Percentiles rank a stretch among this genome's conserved stretches.
Evolutionary conservation across 2,797 vertebrate genomes (phyloP).

Genomic region (Eupleurogrammus muticus): DNA sequence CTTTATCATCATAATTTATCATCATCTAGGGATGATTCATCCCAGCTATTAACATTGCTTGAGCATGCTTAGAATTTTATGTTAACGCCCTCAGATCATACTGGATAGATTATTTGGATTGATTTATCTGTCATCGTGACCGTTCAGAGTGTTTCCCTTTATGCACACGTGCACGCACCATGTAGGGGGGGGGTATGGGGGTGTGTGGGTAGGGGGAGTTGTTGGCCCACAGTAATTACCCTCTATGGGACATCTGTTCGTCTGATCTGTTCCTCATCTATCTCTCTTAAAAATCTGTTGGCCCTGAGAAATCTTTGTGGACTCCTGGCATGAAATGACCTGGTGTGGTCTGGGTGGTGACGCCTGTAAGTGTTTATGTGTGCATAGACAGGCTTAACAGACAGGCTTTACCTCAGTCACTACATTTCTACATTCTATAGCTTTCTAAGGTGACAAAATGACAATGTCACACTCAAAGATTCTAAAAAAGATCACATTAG

Average conservation of each 20-base stretch:
- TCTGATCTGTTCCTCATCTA: constrained; percentile 56
- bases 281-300: constrained; percentile 55
- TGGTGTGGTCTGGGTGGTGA: not conserved
- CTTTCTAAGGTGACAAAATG: too few species aligned
- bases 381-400: too few species aligned
- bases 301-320: constrained; percentile 21
- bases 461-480: not conserved
- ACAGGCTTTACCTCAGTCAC: too few species aligned
- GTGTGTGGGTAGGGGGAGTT: constrained; percentile 39
- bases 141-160: not conserved
- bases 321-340: constrained; percentile 20
- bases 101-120: constrained; percentile 16
- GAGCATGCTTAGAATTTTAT: not conserved
- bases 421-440: too few species aligned
- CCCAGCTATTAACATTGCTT: not conserved
- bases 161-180: not conserved
- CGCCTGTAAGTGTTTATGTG: not conserved
- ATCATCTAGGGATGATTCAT: not conserved
- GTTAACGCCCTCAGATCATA: not conserved
- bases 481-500: constrained; percentile 1
- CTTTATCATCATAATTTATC: not conserved
- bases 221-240: constrained; percentile 41
- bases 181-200: constrained; percentile 12
- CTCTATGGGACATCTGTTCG: constrained; percentile 46
- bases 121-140: constrained; percentile 13